Evolutionary conservation across 2,888 invertebrate species (phyloP), one percentile per base, ranked within the genome.

Genomic region (Agrochola lota): DNA sequence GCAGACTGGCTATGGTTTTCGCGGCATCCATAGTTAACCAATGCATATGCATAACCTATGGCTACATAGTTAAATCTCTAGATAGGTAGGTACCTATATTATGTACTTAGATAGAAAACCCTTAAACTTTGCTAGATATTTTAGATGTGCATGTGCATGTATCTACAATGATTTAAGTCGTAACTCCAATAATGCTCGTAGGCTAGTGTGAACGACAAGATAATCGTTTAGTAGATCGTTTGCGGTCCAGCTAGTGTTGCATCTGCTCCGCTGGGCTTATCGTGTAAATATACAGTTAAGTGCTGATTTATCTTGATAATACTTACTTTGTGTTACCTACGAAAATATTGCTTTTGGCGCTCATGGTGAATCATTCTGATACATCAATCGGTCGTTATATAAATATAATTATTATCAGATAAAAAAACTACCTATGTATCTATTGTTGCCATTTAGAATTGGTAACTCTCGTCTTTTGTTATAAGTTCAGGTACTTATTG

Each of bases 241-340:
- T 59, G 83, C 40, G 83, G 83, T 74, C 2, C 64, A 15, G 43
- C 7, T 59, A 30, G 55, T 64, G 60, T n/a, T 68, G 70, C 81
- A 57, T 85, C 81, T 81, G 83, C 49, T 70, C 17, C 23, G 63
- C 20, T 35, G 55, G 40, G 26, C 8, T n/a, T 23, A 9, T 5
- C 15, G 40, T 46, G 68, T 60, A 59, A 74, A 71, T 71, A 78
- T 35, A 55, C 43, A n/a, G 78, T 35, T 57, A 35, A 69, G 78
- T 66, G 69, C 20, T 43, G 43, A 52, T 17, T 69, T 71, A 63
- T 78, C 62, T 71, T 43, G 15, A 40, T 78, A 9, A 59, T 57
- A 46, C 57, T 77, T 71, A 71, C 12, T 60, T 71, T 20, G 40
- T 46, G 26, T n/a, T 57, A 46, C 40, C 64, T 46, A 75, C 52